A percentile compares a stretch with the other conserved stretches of the same genome.
Conservation (phyloP, 1,140 invertebrate species). For the Bombus haemorrhoidalis region DNA sequence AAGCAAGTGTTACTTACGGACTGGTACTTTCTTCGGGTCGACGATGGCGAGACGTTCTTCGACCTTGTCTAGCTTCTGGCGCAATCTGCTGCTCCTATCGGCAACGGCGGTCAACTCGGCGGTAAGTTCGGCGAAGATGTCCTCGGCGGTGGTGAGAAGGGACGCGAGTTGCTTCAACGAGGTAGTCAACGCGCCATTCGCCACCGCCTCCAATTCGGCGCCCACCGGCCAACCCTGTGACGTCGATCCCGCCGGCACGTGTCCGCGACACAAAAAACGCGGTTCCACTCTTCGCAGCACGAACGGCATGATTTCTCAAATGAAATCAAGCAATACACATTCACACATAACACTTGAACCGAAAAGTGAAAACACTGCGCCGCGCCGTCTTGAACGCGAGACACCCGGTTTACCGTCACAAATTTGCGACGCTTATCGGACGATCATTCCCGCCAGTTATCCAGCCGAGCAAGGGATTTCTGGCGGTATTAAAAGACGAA, state of each 20-base stretch:
- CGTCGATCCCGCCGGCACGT: constrained; percentile 76
- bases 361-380: not conserved
- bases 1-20: constrained; percentile 82
- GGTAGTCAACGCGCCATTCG: constrained; percentile 82
- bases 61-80: constrained; percentile 78
- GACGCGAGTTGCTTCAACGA: constrained; percentile 84
- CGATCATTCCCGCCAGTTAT: not conserved
- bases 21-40: constrained; percentile 84
- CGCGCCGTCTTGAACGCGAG: constrained; percentile 26
- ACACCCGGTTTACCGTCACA: constrained; percentile 37
- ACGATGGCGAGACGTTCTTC: constrained; percentile 77
- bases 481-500: not conserved
- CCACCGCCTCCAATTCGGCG: constrained; percentile 81
- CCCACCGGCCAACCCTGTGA: constrained; percentile 79
- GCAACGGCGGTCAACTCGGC: constrained; percentile 82
- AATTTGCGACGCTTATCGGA: constrained; percentile 5
- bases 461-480: not conserved
- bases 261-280: constrained; percentile 79
- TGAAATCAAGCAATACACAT: constrained; percentile 20
- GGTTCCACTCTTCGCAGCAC: constrained; percentile 80
- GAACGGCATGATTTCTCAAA: constrained; percentile 78
- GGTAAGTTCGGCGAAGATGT: constrained; percentile 83
- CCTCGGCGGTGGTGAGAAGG: constrained; percentile 82
- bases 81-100: constrained; percentile 81
- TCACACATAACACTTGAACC: constrained; percentile 26